Percentiles rank a stretch among this genome's conserved stretches.
Conservation (phyloP, 2,113 vertebrate genomes). For the Pedetes capensis region DNA sequence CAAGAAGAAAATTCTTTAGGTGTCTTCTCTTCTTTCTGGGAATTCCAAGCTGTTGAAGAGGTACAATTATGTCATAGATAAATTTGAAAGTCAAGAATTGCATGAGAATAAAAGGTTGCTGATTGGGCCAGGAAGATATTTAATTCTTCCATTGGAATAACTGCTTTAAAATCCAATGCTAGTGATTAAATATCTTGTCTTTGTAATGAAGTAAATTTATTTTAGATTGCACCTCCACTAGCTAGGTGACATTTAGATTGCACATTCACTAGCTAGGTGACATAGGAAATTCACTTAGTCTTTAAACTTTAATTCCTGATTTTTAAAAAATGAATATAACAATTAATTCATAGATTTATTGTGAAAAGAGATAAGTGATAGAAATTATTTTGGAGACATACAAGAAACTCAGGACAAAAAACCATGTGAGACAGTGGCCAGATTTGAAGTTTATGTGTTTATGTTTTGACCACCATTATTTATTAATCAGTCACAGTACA, state of each 20-base stretch:
- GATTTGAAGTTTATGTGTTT: background rate
- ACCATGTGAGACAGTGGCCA: background rate
- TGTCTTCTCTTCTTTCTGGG: background rate
- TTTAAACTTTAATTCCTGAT: background rate
- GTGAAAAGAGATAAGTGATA: background rate
- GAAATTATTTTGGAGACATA: background rate
- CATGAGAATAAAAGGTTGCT: background rate
- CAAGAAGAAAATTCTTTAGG: background rate
- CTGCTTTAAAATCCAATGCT: background rate
- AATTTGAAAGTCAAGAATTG: background rate
- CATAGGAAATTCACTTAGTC: background rate
- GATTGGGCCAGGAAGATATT: background rate
- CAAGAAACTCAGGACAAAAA: background rate
- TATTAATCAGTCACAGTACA: background rate
- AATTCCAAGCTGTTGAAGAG: background rate
- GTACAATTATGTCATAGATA: background rate
- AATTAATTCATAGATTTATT: background rate
- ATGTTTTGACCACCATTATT: background rate
- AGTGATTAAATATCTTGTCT: background rate
- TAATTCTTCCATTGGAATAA: background rate
- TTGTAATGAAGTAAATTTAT: background rate
- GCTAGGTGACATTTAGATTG: background rate
- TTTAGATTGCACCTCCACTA: background rate
- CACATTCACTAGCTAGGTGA: background rate
- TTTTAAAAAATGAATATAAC: background rate